Evolutionary conservation across 2,113 vertebrate species (phyloP).

Genomic region (Holacanthus passer): DNA sequence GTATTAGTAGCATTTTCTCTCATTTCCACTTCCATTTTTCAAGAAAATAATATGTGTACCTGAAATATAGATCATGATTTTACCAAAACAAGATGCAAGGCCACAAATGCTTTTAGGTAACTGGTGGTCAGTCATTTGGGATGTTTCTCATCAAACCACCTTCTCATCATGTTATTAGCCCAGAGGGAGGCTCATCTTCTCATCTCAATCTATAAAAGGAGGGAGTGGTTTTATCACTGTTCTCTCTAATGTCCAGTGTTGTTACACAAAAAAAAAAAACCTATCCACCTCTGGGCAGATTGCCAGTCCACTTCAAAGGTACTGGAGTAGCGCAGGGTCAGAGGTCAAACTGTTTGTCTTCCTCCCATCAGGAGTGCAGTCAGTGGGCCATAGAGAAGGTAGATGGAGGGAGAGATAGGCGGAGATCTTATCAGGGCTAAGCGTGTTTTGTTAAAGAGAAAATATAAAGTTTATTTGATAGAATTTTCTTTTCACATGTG

Average conservation of each 20-base stretch:
- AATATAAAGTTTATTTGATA: neutral
- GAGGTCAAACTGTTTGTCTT: slow-evolving; percentile 61
- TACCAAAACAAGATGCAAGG: neutral
- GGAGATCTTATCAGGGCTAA: slow-evolving; percentile 34
- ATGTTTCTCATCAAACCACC: slow-evolving; percentile 46
- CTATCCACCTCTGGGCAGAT: slow-evolving; percentile 39
- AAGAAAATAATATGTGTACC: neutral
- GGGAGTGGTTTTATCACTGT: slow-evolving; percentile 42
- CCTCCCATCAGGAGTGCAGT: slow-evolving; percentile 42
- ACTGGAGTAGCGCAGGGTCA: slow-evolving; percentile 48
- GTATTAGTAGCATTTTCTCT: too few species aligned
- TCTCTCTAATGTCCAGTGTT: slow-evolving; percentile 49
- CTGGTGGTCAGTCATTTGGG: slow-evolving; percentile 36
- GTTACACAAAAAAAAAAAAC: slow-evolving; percentile 44
- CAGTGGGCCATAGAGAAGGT: slow-evolving; percentile 50
- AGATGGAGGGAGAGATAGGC: slow-evolving; percentile 41
- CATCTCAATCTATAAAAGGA: slow-evolving; percentile 51
- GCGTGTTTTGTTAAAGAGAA: neutral
- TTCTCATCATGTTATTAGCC: slow-evolving; percentile 50
- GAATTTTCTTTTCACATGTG: neutral
- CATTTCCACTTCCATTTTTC: too few species aligned
- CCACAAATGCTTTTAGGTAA: slow-evolving; percentile 17
- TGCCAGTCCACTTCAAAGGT: slow-evolving; percentile 68
- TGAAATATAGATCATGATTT: neutral
- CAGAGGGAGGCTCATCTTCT: slow-evolving; percentile 43